A percentile compares a stretch with the other conserved stretches of the same genome.
Conservation (phyloP, 2,888 invertebrate species). For the Chelonus formosanus region DNA sequence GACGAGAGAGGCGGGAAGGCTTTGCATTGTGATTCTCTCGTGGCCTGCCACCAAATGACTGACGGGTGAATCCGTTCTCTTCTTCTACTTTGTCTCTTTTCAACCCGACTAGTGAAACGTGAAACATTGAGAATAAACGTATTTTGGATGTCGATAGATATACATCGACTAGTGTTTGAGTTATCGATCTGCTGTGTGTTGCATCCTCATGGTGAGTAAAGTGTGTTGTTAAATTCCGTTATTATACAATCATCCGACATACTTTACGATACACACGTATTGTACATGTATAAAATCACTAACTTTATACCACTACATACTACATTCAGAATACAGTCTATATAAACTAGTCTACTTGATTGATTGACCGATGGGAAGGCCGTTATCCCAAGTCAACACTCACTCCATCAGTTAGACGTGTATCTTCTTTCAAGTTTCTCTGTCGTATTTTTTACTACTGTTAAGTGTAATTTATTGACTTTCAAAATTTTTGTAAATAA, state of each 20-base stretch:
- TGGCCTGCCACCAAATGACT: constrained; percentile 61
- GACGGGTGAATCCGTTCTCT: constrained; percentile 62
- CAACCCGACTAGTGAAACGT: constrained; percentile 35
- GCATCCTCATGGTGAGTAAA: constrained; percentile 9
- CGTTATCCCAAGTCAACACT: constrained; percentile 65
- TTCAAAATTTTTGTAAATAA: constrained; percentile 16
- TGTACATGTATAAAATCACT: background rate
- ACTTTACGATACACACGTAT: too few species aligned
- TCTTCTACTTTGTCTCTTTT: constrained; percentile 39
- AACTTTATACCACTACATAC: background rate
- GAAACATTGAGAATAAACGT: constrained; percentile 27
- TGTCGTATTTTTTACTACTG: constrained; percentile 21
- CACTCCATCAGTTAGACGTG: constrained; percentile 61
- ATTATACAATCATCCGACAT: background rate
- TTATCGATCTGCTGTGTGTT: constrained; percentile 17
- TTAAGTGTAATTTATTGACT: constrained; percentile 29
- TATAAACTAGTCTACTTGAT: constrained; percentile 57
- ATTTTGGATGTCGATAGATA: constrained; percentile 23
- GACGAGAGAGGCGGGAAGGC: constrained; percentile 44
- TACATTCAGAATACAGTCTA: background rate
- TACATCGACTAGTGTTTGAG: constrained; percentile 11
- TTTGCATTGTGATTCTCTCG: constrained; percentile 61
- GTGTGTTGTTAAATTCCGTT: constrained; percentile 1
- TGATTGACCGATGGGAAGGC: constrained; percentile 65
- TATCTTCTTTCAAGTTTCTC: constrained; percentile 38